A percentile compares a stretch with the other conserved stretches of the same genome.
phyloP scores from a whole-genome alignment of 2,797 vertebrate species.

The Sebastes hopkinsi region DNA sequence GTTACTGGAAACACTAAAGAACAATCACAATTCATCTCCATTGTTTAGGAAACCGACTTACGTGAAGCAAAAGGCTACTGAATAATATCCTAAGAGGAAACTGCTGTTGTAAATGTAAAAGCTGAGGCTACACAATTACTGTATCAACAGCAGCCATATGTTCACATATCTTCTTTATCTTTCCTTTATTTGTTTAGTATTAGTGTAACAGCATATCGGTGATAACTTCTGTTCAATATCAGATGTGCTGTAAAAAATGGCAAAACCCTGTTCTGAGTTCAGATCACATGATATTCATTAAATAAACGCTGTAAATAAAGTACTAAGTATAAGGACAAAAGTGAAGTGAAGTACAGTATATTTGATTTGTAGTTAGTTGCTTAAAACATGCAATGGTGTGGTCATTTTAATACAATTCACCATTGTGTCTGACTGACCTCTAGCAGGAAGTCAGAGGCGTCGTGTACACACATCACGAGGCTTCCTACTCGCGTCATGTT shows the following conservation, averaged over 20 bases:
- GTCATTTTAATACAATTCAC: neutral
- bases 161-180: neutral
- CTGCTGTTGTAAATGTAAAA: neutral
- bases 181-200: neutral
- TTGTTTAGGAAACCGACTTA: neutral
- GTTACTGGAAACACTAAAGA: neutral
- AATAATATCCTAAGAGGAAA: conserved; percentile 8
- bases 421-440: conserved; percentile 82
- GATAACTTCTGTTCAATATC: neutral
- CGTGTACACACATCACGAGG: conserved; percentile 90
- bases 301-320: neutral
- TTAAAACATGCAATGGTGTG: neutral
- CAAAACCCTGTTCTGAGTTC: neutral
- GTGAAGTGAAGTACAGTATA: neutral
- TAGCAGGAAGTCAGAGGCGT: conserved; percentile 89
- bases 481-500: conserved; percentile 93
- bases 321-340: neutral
- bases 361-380: neutral
- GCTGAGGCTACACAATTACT: neutral
- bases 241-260: neutral
- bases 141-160: neutral
- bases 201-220: neutral
- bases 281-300: neutral
- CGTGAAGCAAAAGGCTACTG: neutral
- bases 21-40: conserved; percentile 2